phyloP scores from a whole-genome alignment of 1,140 invertebrate species.

The Drosophila pallidifrons region DNA sequence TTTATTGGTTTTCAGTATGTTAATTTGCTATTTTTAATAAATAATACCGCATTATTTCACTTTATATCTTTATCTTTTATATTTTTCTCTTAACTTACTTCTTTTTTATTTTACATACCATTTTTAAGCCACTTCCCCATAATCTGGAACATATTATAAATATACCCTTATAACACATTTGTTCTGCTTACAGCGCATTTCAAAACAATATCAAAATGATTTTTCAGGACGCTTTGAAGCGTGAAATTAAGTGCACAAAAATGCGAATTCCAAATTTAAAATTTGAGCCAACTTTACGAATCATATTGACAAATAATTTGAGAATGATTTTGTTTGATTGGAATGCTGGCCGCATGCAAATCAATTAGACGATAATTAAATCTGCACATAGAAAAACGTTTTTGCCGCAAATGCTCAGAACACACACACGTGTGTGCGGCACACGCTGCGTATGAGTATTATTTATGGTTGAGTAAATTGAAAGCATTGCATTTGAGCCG shows the following conservation, averaged over 20 bases:
- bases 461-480: constrained; percentile 20
- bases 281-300: constrained; percentile 4
- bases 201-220: constrained; percentile 14
- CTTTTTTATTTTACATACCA: no score
- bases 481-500: neutral
- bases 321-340: constrained; percentile 17
- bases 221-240: constrained; percentile 14
- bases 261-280: constrained; percentile 13
- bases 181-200: neutral
- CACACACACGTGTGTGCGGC: neutral
- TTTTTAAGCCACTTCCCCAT: neutral
- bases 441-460: constrained; percentile 49
- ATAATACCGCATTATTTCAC: no score
- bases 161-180: neutral
- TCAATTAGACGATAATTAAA: constrained; percentile 62
- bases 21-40: no score
- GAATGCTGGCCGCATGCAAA: constrained; percentile 33
- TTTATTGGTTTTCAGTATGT: no score
- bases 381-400: constrained; percentile 20
- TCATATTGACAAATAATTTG: constrained; percentile 57
- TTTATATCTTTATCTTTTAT: no score
- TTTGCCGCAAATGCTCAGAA: constrained; percentile 2
- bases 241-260: constrained; percentile 33
- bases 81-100: no score
- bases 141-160: neutral